A percentile compares a stretch with the other conserved stretches of the same genome.
Conservation (phyloP, 2,888 invertebrate genomes). For the Lycophotia porphyrea region DNA sequence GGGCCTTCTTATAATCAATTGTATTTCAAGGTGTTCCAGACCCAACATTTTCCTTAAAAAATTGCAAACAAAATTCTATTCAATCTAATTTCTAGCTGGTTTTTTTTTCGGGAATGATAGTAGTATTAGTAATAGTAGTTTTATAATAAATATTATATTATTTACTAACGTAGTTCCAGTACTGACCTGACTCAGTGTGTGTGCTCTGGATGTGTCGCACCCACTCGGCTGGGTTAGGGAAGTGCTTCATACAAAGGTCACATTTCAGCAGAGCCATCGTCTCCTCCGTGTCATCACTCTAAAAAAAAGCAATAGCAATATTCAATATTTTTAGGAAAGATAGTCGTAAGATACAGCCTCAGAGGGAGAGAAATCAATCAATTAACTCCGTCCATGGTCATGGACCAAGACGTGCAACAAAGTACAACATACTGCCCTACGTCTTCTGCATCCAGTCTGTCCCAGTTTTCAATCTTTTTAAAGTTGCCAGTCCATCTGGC, state of each 20-base stretch:
- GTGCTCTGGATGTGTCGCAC: conserved; percentile 96
- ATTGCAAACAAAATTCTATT: conserved; percentile 13
- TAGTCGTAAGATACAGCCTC: neutral
- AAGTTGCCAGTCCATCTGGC: no score
- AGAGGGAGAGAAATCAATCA: neutral
- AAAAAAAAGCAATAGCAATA: conserved; percentile 26
- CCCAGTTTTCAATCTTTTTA: no score
- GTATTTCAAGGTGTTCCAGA: neutral
- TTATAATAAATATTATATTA: conserved; percentile 2
- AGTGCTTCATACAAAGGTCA: conserved; percentile 94
- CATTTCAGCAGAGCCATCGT: conserved; percentile 94
- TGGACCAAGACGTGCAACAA: no score
- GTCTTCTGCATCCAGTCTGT: no score
- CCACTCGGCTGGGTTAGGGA: conserved; percentile 96
- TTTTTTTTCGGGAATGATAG: neutral
- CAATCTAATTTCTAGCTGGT: neutral
- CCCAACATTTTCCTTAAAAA: neutral
- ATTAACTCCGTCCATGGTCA: neutral
- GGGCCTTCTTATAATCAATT: neutral
- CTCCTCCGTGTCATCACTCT: conserved; percentile 93
- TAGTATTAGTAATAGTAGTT: no score
- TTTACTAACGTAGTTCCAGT: neutral
- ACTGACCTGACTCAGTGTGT: conserved; percentile 93
- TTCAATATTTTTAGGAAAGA: neutral
- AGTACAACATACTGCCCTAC: no score